Evolutionary conservation across 1,140 invertebrate genomes (phyloP), one percentile per base, ranked within the genome.

Genomic region (Uloborus diversus): DNA sequence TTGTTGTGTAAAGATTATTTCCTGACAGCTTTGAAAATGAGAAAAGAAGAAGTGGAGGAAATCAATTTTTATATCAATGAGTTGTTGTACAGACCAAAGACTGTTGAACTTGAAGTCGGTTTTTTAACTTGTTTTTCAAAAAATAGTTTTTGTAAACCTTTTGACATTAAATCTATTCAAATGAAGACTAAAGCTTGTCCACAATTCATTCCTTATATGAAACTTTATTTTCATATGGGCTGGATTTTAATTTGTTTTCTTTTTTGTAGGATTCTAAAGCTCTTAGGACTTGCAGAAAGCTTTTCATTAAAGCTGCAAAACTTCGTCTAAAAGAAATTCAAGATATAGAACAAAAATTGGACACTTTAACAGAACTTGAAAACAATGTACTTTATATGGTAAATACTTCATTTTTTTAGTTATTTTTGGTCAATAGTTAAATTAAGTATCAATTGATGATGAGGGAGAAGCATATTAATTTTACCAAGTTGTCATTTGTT

Each of bases 31-130:
- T 28, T 68, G 4, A 68, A 68, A 51, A 53, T 32, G 37, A 68
- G 65, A 53, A 49, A 32, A 68, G 65, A 68, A 53, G 65, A 68
- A 68, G 47, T 53, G 9, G 25, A 68, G 2, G 42, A 68, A 53
- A 23, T 68, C 14, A 68, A 53, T 2, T 32, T 28, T 23, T 33
- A 51, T 7, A 68, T 68, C 33, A 68, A n/a, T 28, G 28, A 20
- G 5, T 47, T 68, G 14, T 32, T 30, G 20, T 51, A 37, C 33
- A 68, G 27, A 32, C 14, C 30, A 51, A 17, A 53, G 30, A 35
- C n/a, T 2, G 2, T 68, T n/a, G 42, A 35, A 13, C 27, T 35
- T 53, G 47, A 68, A 23, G 65, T 68, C 30, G 20, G 65, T 59
- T 11, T 14, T 11, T 53, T 17, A 17, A 17, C 23, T 17, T 53